Evolutionary conservation across 2,113 vertebrate genomes (phyloP), one percentile per base, ranked within the genome.

Genomic region (Phrynosoma platyrhinos): DNA sequence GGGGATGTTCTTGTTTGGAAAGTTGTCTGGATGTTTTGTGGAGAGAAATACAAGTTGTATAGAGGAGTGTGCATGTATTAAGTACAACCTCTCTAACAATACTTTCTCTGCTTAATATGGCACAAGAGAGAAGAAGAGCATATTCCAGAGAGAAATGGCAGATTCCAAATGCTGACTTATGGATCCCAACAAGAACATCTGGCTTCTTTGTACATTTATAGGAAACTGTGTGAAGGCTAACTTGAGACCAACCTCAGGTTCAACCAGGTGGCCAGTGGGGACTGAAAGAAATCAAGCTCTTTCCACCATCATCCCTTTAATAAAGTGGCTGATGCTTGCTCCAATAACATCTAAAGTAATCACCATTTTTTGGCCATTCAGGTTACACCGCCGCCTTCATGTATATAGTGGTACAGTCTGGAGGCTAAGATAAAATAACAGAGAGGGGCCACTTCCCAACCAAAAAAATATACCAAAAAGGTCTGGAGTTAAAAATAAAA

Each of bases 171-270:
- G 92, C 94, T 94, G 94, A 86, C 92, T 91, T 90, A 84, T 10
- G 53, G 90, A 94, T 94, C 93, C 87, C 93, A 94, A 91, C 92
- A 92, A 92, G 90, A 95, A 93, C 94, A 95, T 95, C 93, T 96
- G 95, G 91, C 76, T 90, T 91, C 91, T 95, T 95, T 95, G 95
- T 94, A 87, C 93, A 89, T 90, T 94, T 93, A 80, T 71, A 91
- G 90, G 87, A 88, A 91, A 94, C 94, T 92, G 92, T 92, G 90
- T 85, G 90, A 91, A 86, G 2, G 87, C 72, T 93, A 90, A 92
- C 92, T 93, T 94, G 92, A 71, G 94, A 94, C 86, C 2, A 1
- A 92, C 81, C 75, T 80, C 92, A 87, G 89, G 90, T 92, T 92
- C 90, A 92, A 82, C 92, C 94, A 94, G 93, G 94, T 94, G 95